These are phyloP conservation scores for Apodemus agrarius DNA, from an alignment of 2,797 vertebrate genomes.

Conservation along the genomic window DNA sequence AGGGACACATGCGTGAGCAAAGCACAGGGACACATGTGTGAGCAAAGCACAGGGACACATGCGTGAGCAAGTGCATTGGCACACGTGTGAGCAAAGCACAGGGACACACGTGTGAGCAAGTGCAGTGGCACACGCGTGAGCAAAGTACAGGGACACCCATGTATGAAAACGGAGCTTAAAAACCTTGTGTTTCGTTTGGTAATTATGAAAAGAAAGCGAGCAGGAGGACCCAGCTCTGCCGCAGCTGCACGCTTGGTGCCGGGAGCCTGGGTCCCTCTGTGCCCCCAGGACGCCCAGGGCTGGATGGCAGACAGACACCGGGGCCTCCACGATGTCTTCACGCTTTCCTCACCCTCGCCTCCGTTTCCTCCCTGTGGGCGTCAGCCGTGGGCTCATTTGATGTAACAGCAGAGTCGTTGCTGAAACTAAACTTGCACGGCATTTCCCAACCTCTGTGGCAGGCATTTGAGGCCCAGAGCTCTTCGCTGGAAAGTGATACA, in stretches of 20 bases:
- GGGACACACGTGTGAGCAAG: too few relatives aligned
- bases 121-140: too few relatives aligned
- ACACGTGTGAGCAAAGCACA: background rate
- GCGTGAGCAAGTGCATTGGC: background rate
- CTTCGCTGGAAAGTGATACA: background rate
- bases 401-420: too few relatives aligned
- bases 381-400: background rate
- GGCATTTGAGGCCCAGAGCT: background rate
- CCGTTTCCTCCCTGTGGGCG: background rate
- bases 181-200: background rate
- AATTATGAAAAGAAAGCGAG: background rate
- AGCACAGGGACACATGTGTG: too few relatives aligned
- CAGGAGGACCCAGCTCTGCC: background rate
- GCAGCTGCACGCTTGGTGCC: background rate
- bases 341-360: background rate
- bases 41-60: background rate
- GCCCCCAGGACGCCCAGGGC: background rate
- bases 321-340: background rate
- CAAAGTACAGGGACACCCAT: background rate
- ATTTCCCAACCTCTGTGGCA: background rate
- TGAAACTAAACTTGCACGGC: background rate
- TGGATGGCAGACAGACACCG: background rate
- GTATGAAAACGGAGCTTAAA: background rate
- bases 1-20: too few relatives aligned
- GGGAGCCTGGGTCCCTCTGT: accelerated